Evolutionary conservation across 2,888 invertebrate species (phyloP).

Genomic region (Candidula unifasciata): DNA sequence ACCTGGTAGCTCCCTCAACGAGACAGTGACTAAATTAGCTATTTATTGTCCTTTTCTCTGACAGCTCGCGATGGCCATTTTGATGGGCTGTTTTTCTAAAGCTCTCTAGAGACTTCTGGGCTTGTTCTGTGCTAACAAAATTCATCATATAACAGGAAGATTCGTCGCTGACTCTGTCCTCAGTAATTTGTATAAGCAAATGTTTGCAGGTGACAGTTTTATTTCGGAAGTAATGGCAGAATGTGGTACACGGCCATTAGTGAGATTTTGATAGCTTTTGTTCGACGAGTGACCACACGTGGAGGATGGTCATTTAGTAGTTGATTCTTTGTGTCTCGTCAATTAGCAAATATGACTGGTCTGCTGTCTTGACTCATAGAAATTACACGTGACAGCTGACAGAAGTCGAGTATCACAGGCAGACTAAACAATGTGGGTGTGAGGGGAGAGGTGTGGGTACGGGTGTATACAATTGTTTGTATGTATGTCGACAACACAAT

Average conservation of each 20-base stretch:
- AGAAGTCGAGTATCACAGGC: too few relatives aligned
- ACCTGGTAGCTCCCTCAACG: conserved; percentile 36
- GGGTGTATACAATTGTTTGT: conserved; percentile 24
- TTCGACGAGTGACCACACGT: not conserved
- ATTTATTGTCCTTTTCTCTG: conserved; percentile 51
- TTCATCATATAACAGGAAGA: not conserved
- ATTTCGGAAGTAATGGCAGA: conserved; percentile 38
- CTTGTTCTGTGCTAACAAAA: conserved; percentile 24
- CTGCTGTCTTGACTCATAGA: too few relatives aligned
- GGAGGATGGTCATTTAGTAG: not conserved
- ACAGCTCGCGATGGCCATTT: conserved; percentile 49
- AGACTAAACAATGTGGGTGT: not conserved
- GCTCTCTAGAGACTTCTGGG: conserved; percentile 5
- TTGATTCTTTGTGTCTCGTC: too few relatives aligned
- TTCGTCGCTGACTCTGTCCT: conserved; percentile 18
- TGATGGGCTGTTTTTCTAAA: conserved; percentile 49
- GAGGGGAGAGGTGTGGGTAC: not conserved
- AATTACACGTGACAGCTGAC: too few relatives aligned
- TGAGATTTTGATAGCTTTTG: not conserved
- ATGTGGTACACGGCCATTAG: not conserved
- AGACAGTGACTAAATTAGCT: conserved; percentile 52
- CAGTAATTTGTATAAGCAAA: conserved; percentile 17
- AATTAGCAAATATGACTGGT: not conserved
- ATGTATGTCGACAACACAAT: too few relatives aligned
- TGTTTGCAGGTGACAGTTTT: conserved; percentile 30